These are phyloP conservation scores for Cantharis rufa DNA, from an alignment of 2,888 invertebrate genomes.

Conservation along the genomic window DNA sequence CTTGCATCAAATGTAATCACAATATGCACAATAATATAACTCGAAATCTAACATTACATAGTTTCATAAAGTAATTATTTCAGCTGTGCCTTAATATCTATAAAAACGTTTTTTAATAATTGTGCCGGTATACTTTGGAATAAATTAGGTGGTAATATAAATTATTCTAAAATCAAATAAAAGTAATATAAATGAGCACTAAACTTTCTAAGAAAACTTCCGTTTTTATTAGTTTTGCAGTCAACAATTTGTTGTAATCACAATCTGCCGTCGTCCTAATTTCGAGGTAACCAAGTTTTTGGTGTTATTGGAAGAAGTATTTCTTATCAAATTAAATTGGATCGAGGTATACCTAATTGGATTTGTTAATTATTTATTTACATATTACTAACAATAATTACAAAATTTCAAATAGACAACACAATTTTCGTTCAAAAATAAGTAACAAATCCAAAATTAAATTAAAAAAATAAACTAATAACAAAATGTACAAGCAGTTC, in stretches of 20 bases:
- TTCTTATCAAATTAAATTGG: neutral
- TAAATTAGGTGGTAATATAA: neutral
- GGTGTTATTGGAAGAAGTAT: neutral
- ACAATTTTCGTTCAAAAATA: conserved; percentile 2
- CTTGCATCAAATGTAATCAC: conserved; percentile 30
- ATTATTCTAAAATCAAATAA: neutral
- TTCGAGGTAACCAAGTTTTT: neutral
- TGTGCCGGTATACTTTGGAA: conserved; percentile 11
- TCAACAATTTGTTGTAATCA: neutral
- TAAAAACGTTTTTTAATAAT: neutral
- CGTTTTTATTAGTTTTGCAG: neutral
- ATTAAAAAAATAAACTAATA: conserved; percentile 4
- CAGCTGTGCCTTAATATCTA: conserved; percentile 7
- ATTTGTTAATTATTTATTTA: conserved; percentile 10
- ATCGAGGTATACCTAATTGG: neutral
- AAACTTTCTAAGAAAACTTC: neutral
- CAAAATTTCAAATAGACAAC: neutral
- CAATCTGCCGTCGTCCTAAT: neutral
- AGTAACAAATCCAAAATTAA: conserved; percentile 18
- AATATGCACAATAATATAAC: conserved; percentile 32
- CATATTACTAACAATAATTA: neutral
- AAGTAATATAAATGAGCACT: neutral
- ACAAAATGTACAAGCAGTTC: conserved; percentile 13
- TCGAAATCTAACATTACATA: conserved; percentile 27
- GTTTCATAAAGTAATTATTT: conserved; percentile 21